phyloP scores from a whole-genome alignment of 1,140 invertebrate genomes.

The Cyclina sinensis region DNA sequence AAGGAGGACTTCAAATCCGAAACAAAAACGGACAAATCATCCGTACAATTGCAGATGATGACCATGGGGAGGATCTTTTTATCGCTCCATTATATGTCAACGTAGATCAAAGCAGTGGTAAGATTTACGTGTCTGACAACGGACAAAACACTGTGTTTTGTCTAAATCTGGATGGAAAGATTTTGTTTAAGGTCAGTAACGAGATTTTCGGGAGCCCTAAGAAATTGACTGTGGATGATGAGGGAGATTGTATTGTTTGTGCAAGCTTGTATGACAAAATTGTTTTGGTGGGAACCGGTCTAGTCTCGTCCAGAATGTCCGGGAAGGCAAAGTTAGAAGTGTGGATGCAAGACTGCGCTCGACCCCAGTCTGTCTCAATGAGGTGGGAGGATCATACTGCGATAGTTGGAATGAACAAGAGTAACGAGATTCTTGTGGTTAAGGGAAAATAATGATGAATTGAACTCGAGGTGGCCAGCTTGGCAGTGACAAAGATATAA shows the following conservation, averaged over 20 bases:
- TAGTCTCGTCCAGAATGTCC: background rate
- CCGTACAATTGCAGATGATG: background rate
- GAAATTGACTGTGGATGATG: background rate
- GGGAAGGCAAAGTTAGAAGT: background rate
- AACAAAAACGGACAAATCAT: background rate
- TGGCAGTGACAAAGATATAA: too few species aligned
- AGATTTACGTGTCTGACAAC: background rate
- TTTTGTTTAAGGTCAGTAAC: background rate
- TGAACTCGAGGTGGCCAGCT: too few species aligned
- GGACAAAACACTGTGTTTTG: background rate
- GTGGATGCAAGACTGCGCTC: background rate
- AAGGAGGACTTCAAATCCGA: background rate
- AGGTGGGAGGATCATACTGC: constrained; percentile 21
- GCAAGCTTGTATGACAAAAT: background rate
- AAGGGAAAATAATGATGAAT: too few species aligned
- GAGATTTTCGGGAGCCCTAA: background rate
- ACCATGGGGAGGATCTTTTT: background rate
- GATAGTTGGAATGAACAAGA: background rate
- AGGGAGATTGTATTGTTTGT: background rate
- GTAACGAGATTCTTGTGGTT: background rate
- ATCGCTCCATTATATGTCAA: background rate
- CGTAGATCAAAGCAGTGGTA: background rate
- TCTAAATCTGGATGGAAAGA: background rate
- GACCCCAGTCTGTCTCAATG: background rate
- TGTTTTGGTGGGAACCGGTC: background rate